Base-by-base conservation (phyloP, 2,888 invertebrate genomes). In the Melitaea athalia region DNA sequence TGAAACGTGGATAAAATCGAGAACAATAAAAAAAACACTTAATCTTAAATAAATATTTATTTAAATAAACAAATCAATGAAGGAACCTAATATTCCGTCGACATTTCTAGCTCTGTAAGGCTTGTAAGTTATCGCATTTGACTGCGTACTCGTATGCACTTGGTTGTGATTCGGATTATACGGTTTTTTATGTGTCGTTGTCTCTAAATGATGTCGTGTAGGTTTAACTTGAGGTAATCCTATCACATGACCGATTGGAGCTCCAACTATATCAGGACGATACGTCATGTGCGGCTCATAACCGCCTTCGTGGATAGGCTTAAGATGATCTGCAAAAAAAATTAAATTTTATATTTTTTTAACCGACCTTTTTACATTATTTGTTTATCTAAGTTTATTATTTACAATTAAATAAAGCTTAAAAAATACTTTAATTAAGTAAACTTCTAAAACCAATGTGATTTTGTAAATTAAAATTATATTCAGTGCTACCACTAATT, bases 41-140 rank as follows among this genome's bases (percentile, higher is more conserved):
- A 49, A 38, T 3, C 38, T 38, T 38, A 57, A 38, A 53, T 33
- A 15, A 64, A 65, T 68, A 72, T 83, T 61, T 87, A 85, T 85
- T 86, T 89, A 81, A 72, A 88, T 85, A 62, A 92, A 80, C 69
- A 92, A 82, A 78, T 90, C 89, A 52, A 91, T 74, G 73, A 92
- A 92, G 1, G 92, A 91, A 68, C 88, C 86, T 38, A 92, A 61
- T 70, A 92, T 78, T 61, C 81, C 78, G 69, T 77, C 79, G 14
- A 80, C 72, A 68, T 76, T 80, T 70, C 84, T 77, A 5, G 80
- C 77, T 68, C 82, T 78, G 15, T 73, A 70, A 42, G 71, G 71
- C 60, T 70, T 63, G 69, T 78, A 12, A 70, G 68, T 60, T 47
- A 62, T 33, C 53, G 59, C 15, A 50, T 64, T 14, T 5, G 64